Percentiles rank a stretch among this genome's conserved stretches.
These are phyloP conservation scores for Sebastes reedi DNA, from an alignment of 2,797 vertebrate species.

Conservation along the genomic window DNA sequence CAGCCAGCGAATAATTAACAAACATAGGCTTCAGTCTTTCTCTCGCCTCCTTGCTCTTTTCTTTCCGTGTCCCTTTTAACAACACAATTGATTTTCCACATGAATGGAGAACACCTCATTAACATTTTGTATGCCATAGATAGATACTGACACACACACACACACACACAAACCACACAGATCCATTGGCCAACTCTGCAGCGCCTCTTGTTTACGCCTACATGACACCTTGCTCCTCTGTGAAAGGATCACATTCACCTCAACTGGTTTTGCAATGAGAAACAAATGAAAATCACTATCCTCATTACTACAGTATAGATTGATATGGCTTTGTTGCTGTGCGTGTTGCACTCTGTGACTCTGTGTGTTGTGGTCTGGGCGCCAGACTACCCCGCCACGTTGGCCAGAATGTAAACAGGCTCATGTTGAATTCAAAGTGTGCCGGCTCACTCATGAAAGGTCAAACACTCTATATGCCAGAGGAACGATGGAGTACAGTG, in stretches of 20 bases:
- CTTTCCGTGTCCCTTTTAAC: neutral
- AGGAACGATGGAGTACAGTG: neutral
- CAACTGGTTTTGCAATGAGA: neutral
- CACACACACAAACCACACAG: neutral
- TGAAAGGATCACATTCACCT: neutral
- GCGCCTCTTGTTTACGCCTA: neutral
- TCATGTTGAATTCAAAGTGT: neutral
- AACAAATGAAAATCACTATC: neutral
- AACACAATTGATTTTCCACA: neutral
- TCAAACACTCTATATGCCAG: neutral
- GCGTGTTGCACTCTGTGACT: neutral
- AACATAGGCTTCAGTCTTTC: neutral
- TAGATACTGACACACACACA: neutral
- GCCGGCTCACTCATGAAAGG: neutral
- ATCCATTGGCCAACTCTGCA: neutral
- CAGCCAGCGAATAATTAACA: neutral
- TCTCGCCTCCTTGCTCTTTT: neutral
- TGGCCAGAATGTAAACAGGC: slow-evolving; percentile 9
- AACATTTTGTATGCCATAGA: neutral
- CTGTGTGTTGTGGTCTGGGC: neutral
- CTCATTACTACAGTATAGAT: neutral
- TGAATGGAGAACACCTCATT: slow-evolving; percentile 4
- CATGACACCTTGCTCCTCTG: neutral
- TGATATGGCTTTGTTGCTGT: neutral
- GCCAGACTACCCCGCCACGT: neutral